Conservation (phyloP, 2,113 vertebrate species). For the Mugil cephalus region DNA sequence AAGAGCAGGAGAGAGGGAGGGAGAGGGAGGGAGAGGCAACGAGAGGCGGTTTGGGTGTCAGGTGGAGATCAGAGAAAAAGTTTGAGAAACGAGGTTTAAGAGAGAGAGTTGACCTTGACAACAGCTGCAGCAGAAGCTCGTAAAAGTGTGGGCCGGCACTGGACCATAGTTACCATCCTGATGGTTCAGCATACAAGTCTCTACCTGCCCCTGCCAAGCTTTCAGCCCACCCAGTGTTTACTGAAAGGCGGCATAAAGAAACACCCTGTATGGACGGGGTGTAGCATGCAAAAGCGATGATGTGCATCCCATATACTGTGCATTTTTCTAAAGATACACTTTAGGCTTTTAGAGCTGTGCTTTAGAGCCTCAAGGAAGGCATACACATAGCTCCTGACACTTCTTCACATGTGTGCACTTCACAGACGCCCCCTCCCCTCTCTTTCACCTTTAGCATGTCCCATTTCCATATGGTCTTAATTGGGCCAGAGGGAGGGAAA, state of each 20-base stretch:
- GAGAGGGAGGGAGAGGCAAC: conserved; percentile 39
- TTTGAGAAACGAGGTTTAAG: conserved; percentile 64
- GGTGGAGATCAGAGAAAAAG: conserved; percentile 72
- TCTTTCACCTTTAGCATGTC: conserved; percentile 62
- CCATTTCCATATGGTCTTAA: conserved; percentile 79
- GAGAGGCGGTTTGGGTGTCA: conserved; percentile 68
- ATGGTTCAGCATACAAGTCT: conserved; percentile 41
- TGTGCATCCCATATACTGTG: neutral
- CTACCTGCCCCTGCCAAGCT: conserved; percentile 51
- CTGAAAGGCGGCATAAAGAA: conserved; percentile 19
- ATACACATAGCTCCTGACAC: conserved; percentile 41
- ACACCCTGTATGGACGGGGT: conserved; percentile 29
- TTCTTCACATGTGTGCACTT: conserved; percentile 31
- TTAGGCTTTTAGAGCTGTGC: conserved; percentile 6
- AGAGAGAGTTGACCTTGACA: conserved; percentile 71
- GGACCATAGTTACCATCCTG: conserved; percentile 19
- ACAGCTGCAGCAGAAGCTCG: conserved; percentile 50
- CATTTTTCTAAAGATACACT: conserved; percentile 11
- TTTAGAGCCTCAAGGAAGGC: conserved; percentile 25
- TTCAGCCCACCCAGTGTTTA: conserved; percentile 39
- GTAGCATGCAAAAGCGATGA: conserved; percentile 24
- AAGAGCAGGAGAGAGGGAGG: conserved; percentile 37
- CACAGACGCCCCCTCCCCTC: conserved; percentile 40
- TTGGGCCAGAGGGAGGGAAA: conserved; percentile 57
- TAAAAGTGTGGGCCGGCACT: conserved; percentile 19